Evolutionary conservation across 1,140 invertebrate genomes (phyloP), one percentile per base, ranked within the genome.

Genomic region (Drosophila lowei): DNA sequence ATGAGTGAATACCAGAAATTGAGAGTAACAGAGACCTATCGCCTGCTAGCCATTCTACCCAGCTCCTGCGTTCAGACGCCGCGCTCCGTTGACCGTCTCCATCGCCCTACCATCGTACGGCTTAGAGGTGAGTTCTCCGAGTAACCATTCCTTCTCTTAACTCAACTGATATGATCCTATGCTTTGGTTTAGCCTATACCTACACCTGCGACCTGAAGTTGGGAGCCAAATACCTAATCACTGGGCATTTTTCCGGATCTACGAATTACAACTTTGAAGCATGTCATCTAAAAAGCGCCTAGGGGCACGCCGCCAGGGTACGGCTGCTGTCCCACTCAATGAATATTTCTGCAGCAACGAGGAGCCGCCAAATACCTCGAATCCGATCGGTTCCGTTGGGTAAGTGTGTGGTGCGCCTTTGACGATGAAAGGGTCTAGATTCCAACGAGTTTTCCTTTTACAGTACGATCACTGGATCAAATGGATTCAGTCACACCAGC

Each of bases 1-100:
- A 91, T 91, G 90, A 77, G 63, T 46, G 90, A 91, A 67, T 90
- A 90, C 44, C 56, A 80, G 54, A 90, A 89, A 46, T 23, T 91
- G 7, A 56, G 90, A 6, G 57, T 79, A 0, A 83, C 72, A 0
- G 81, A 90, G 52, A 74, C 56, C 15, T 89, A 57, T 50, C 59
- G 68, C 16, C 38, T 90, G 5, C 28, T 90, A 4, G 67, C 74
- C 4, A 34, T 90, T 30, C 46, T 90, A 11, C 77, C 89, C 6
- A 48, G 43, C 6, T 53, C 21, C 3, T 47, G 77, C 23, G 60
- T 79, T 6, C 49, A 81, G 25, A 83, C 71, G 0, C 86, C 79
- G 0, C 65, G 72, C 0, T 23, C 30, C 8, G 7, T 38, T 1
- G 54, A 76, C 52, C 63, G 76, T 30, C 49, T 78, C 0, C 77